Percentiles rank a stretch among this genome's conserved stretches.
Evolutionary conservation across 2,113 vertebrate species (phyloP).

Genomic region (Passer montanus): DNA sequence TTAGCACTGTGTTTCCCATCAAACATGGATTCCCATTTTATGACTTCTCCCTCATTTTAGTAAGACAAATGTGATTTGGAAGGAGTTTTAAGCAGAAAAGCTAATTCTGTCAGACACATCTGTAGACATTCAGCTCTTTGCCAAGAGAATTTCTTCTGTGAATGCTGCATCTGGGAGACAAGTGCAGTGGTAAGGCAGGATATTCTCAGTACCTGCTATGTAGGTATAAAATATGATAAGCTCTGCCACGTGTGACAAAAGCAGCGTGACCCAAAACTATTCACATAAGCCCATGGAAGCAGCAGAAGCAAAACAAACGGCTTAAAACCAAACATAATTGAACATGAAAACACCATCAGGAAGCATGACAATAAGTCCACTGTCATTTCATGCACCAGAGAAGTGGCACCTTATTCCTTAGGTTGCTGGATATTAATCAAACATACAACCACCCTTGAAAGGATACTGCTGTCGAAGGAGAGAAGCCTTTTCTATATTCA

Average conservation of each 20-base stretch:
- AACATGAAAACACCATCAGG: slow-evolving; percentile 40
- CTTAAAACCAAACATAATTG: slow-evolving; percentile 21
- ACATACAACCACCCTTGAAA: slow-evolving; percentile 47
- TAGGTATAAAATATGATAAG: neutral
- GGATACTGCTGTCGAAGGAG: slow-evolving; percentile 52
- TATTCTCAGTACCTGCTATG: neutral
- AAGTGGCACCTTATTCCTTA: slow-evolving; percentile 51
- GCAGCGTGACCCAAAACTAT: neutral
- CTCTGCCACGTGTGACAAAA: neutral
- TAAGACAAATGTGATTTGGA: neutral
- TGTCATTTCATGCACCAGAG: slow-evolving; percentile 57
- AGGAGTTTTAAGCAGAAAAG: neutral
- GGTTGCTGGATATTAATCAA: slow-evolving; percentile 71
- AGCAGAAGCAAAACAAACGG: neutral
- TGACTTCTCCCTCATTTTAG: neutral
- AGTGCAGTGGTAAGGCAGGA: neutral
- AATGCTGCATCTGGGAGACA: neutral
- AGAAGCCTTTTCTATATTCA: slow-evolving; percentile 65
- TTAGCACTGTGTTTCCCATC: neutral
- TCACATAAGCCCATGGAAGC: neutral
- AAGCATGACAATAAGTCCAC: slow-evolving; percentile 16
- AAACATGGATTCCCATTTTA: neutral
- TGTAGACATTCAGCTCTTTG: neutral
- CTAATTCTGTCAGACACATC: neutral
- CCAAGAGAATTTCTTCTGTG: neutral